Percentiles rank a stretch among this genome's conserved stretches.
phyloP scores from a whole-genome alignment of 2,797 vertebrate genomes.

The Sebastes iracundus region DNA sequence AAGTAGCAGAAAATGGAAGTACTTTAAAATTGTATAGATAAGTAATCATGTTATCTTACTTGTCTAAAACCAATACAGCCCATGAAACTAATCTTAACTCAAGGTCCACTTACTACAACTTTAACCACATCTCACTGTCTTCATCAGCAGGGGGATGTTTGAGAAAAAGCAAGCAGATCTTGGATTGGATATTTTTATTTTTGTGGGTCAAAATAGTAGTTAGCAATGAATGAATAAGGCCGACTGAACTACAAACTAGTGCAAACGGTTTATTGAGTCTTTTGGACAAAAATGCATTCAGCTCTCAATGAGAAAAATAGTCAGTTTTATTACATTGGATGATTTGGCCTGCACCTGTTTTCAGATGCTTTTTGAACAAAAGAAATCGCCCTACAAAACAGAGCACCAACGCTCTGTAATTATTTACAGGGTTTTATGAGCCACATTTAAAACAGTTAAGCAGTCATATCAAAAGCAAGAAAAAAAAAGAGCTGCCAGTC shows the following conservation, averaged over 20 bases:
- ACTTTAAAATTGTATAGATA: too few species aligned
- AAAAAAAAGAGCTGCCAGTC: not conserved
- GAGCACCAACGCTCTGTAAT: not conserved
- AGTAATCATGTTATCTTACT: too few species aligned
- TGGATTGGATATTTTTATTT: too few species aligned
- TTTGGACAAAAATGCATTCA: not conserved
- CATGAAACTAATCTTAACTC: too few species aligned
- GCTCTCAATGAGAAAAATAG: not conserved
- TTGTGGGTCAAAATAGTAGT: too few species aligned
- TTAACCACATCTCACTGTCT: too few species aligned
- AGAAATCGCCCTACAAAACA: not conserved
- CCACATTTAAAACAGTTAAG: not conserved
- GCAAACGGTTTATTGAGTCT: conserved; percentile 53
- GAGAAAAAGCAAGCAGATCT: too few species aligned
- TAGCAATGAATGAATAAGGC: not conserved
- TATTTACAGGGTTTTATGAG: conserved; percentile 32
- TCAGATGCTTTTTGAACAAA: not conserved
- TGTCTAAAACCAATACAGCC: too few species aligned
- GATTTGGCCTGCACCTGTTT: not conserved
- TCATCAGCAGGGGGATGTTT: too few species aligned
- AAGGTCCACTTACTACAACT: too few species aligned
- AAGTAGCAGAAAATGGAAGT: too few species aligned
- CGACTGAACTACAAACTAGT: conserved; percentile 15
- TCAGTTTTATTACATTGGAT: not conserved
- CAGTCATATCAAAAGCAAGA: not conserved